Percentiles rank a stretch among this genome's conserved stretches.
Evolutionary conservation across 2,113 vertebrate genomes (phyloP).

Genomic region (Tragulus kanchil): DNA sequence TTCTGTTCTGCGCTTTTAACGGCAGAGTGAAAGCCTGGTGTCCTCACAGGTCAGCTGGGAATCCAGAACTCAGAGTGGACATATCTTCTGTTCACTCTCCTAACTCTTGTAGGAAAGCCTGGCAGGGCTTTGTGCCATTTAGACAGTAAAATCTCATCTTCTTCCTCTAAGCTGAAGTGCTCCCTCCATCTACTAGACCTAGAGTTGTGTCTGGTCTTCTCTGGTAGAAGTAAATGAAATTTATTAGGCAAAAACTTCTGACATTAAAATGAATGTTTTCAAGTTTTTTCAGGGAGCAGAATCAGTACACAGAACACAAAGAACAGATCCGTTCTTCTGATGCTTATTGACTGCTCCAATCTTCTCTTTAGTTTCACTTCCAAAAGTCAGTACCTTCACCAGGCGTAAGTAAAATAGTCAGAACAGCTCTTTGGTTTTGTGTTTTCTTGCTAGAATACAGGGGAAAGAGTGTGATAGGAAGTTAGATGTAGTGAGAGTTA

Average conservation of each 20-base stretch:
- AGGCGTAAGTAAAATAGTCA: background rate
- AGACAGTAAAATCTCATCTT: background rate
- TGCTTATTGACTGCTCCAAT: background rate
- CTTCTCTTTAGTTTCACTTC: background rate
- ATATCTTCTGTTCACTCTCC: background rate
- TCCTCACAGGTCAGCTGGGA: background rate
- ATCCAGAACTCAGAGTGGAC: background rate
- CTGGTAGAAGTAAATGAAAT: background rate
- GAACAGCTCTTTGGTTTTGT: background rate
- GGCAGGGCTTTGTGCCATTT: background rate
- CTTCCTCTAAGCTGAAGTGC: background rate
- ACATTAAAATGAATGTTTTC: background rate
- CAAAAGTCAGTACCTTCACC: background rate
- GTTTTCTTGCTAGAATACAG: background rate
- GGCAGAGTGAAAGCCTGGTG: background rate
- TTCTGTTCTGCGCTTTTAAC: background rate
- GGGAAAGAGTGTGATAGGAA: background rate
- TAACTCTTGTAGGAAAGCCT: background rate
- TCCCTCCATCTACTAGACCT: background rate
- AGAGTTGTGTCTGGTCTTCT: background rate
- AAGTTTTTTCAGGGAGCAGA: background rate
- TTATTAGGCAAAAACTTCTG: background rate
- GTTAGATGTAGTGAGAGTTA: background rate
- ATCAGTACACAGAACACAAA: background rate
- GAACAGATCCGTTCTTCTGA: background rate